phyloP scores from a whole-genome alignment of 2,888 invertebrate species.

The Bombyx huttoni region DNA sequence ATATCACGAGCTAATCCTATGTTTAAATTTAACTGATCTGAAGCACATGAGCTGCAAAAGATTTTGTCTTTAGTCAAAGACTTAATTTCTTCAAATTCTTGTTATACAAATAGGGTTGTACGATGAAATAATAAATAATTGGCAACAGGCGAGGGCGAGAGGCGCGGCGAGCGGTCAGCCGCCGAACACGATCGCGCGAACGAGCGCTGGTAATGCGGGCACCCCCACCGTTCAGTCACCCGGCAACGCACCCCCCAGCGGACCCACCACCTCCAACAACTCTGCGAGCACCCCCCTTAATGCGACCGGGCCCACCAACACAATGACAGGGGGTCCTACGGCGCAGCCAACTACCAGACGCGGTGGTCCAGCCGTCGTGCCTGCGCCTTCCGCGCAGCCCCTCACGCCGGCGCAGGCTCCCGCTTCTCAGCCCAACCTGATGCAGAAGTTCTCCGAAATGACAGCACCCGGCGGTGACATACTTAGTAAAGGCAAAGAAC shows the following conservation, averaged over 20 bases:
- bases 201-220: constrained; percentile 73
- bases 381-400: constrained; percentile 60
- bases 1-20: too few species aligned
- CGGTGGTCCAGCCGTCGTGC: constrained; percentile 48
- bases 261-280: constrained; percentile 16
- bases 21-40: not conserved
- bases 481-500: constrained; percentile 92
- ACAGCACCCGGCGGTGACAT: constrained; percentile 92
- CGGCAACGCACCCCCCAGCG: constrained; percentile 22
- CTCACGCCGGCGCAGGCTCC: constrained; percentile 48
- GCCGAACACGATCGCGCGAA: constrained; percentile 73
- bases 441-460: constrained; percentile 92
- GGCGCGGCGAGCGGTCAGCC: constrained; percentile 59
- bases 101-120: not conserved
- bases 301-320: constrained; percentile 23
- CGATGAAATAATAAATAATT: constrained; percentile 12
- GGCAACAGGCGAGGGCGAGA: constrained; percentile 66
- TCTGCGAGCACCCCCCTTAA: constrained; percentile 14
- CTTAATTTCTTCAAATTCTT: not conserved
- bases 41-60: not conserved
- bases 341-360: constrained; percentile 54
- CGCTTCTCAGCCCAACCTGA: constrained; percentile 78
- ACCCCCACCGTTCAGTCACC: constrained; percentile 54
- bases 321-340: constrained; percentile 19
- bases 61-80: not conserved